phyloP scores from a whole-genome alignment of 2,888 invertebrate genomes.

The Eurois occulta region DNA sequence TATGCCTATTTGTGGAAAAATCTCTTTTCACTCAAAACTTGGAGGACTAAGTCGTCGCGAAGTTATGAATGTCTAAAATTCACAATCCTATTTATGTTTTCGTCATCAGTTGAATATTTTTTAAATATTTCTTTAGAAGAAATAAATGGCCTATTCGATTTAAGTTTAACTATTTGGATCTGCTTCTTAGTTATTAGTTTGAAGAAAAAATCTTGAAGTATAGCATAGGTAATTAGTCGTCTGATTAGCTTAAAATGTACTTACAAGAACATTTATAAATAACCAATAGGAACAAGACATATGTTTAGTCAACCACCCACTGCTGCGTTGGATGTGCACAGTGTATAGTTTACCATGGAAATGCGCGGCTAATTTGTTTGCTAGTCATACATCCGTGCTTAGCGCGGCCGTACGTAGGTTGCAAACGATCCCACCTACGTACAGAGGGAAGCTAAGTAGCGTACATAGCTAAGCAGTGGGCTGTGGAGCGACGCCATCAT shows the following conservation, averaged over 20 bases:
- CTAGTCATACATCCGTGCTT: neutral
- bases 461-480: neutral
- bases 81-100: neutral
- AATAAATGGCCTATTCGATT: neutral
- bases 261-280: too few relatives aligned
- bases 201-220: neutral
- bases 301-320: too few relatives aligned
- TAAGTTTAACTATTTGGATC: neutral
- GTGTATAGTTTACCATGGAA: too few relatives aligned
- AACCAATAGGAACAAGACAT: too few relatives aligned
- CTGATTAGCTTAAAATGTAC: too few relatives aligned
- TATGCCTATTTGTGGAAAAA: too few relatives aligned
- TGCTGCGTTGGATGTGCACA: too few relatives aligned
- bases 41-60: neutral
- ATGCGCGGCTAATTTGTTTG: neutral
- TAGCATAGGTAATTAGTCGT: too few relatives aligned
- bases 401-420: neutral
- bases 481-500: too few relatives aligned
- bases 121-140: neutral
- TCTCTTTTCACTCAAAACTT: constrained; percentile 19
- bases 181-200: neutral
- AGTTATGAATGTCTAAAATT: constrained; percentile 21
- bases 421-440: neutral
- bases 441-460: neutral
- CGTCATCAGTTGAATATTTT: neutral